Evolutionary conservation across 2,888 invertebrate species (phyloP).

Genomic region (Pardosa pseudoannulata): DNA sequence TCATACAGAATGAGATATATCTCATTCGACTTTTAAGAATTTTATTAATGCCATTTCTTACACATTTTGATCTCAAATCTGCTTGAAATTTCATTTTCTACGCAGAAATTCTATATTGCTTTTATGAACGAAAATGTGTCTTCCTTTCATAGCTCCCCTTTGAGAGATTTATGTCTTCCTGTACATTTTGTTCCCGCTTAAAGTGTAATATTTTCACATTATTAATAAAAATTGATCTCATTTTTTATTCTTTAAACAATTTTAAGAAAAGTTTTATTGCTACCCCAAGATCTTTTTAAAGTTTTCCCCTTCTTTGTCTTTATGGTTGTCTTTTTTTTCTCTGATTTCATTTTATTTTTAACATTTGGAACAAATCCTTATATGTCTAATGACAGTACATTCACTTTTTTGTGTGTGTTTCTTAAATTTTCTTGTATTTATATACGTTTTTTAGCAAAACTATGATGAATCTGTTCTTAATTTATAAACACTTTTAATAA

Average conservation of each 20-base stretch:
- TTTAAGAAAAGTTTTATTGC: not conserved
- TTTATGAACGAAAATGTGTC: not conserved
- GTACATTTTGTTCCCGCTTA: not conserved
- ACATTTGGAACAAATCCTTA: not conserved
- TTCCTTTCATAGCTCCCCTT: not conserved
- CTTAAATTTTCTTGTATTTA: no score
- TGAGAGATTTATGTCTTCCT: not conserved
- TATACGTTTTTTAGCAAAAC: no score
- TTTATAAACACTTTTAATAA: no score
- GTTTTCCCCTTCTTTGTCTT: not conserved
- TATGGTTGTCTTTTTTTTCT: not conserved
- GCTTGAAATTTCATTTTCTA: not conserved
- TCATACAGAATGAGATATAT: not conserved
- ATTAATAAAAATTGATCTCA: not conserved
- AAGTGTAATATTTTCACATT: constrained; percentile 1
- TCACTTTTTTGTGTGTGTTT: no score
- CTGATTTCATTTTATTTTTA: not conserved
- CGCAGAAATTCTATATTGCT: not conserved
- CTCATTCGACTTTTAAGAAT: not conserved
- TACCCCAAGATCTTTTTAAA: not conserved
- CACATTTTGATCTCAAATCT: not conserved
- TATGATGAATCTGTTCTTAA: no score
- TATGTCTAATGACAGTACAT: no score
- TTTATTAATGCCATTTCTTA: not conserved
- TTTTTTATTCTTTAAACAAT: not conserved